A percentile compares a stretch with the other conserved stretches of the same genome.
Evolutionary conservation across 2,888 invertebrate genomes (phyloP).

Genomic region (Agrilus cyanescens): DNA sequence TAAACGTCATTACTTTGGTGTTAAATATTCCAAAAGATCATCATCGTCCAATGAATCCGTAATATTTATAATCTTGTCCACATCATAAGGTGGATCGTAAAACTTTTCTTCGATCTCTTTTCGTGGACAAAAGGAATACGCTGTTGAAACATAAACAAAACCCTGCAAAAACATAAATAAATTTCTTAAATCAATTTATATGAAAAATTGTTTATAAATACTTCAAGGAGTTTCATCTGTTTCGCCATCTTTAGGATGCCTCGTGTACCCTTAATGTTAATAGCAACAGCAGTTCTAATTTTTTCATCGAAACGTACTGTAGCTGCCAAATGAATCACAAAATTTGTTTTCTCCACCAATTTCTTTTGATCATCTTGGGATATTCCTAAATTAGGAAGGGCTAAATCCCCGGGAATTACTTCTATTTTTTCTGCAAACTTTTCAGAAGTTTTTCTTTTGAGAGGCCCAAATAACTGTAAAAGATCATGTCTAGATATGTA

Average conservation of each 20-base stretch:
- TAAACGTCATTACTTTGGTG: constrained; percentile 21
- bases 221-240: constrained; percentile 52
- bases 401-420: constrained; percentile 44
- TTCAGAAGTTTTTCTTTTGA: constrained; percentile 37
- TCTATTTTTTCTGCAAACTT: constrained; percentile 43
- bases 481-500: not conserved
- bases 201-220: constrained; percentile 24
- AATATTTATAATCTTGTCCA: constrained; percentile 32
- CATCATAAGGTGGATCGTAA: constrained; percentile 38
- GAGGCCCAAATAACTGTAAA: constrained; percentile 37
- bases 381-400: constrained; percentile 40
- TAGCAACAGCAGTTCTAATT: constrained; percentile 50
- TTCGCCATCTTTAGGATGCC: constrained; percentile 52
- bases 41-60: constrained; percentile 29
- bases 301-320: constrained; percentile 66
- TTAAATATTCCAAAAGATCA: constrained; percentile 27
- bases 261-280: constrained; percentile 56
- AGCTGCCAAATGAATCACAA: constrained; percentile 66
- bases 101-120: constrained; percentile 27
- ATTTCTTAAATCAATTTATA: constrained; percentile 34
- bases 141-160: constrained; percentile 23
- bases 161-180: constrained; percentile 27
- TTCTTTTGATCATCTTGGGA: constrained; percentile 37
- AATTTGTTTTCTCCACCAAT: constrained; percentile 42
- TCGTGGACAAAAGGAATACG: constrained; percentile 20